These are phyloP conservation scores for Balaeniceps rex DNA, from an alignment of 2,113 vertebrate genomes.

Conservation along the genomic window DNA sequence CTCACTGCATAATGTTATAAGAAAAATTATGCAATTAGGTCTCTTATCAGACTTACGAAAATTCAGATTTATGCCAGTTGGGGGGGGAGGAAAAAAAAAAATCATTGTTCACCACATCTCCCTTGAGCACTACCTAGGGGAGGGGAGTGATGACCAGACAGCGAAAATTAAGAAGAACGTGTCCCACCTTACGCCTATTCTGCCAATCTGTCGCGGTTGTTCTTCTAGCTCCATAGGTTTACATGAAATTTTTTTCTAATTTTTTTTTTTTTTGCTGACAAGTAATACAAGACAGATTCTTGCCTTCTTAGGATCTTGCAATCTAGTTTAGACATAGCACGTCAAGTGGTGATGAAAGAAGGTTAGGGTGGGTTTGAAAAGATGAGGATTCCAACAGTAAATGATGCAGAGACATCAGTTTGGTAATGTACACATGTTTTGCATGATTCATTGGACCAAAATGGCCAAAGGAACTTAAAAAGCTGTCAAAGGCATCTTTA, in stretches of 20 bases:
- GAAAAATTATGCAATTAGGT: conserved; percentile 54
- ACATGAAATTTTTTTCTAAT: not conserved
- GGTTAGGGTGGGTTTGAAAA: conserved; percentile 63
- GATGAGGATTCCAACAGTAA: conserved; percentile 65
- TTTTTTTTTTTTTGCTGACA: not conserved
- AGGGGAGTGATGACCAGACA: conserved; percentile 52
- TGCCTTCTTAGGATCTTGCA: conserved; percentile 67
- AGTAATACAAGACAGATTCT: conserved; percentile 68
- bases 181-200: conserved; percentile 60
- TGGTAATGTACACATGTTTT: conserved; percentile 64
- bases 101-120: conserved; percentile 27
- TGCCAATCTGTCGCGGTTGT: conserved; percentile 62
- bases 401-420: conserved; percentile 66
- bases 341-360: conserved; percentile 69
- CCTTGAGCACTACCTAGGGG: conserved; percentile 24
- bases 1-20: conserved; percentile 13
- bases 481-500: conserved; percentile 67
- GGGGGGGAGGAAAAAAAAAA: not conserved
- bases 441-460: conserved; percentile 69
- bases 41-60: conserved; percentile 39
- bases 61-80: conserved; percentile 29
- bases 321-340: conserved; percentile 67
- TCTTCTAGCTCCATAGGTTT: conserved; percentile 65
- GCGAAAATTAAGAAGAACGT: conserved; percentile 51
- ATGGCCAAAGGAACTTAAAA: conserved; percentile 70